phyloP scores from a whole-genome alignment of 2,113 vertebrate genomes.

The Hypanus sabinus region DNA sequence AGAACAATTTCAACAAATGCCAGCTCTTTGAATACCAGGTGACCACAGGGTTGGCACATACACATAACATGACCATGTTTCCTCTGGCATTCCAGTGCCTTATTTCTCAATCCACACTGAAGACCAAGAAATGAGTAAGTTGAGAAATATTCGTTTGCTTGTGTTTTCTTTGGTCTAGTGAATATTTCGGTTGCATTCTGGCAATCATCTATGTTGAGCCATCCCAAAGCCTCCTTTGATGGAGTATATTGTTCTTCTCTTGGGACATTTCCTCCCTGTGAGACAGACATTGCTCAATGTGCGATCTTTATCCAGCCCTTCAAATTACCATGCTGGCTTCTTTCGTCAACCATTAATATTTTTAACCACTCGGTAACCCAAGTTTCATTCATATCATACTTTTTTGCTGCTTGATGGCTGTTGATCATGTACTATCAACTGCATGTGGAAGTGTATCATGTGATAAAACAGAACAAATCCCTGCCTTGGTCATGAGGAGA shows the following conservation, averaged over 20 bases:
- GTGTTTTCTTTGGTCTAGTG: background rate
- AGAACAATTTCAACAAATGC: background rate
- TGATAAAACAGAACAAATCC: background rate
- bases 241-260: background rate
- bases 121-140: background rate
- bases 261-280: background rate
- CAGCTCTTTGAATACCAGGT: background rate
- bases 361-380: background rate
- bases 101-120: background rate
- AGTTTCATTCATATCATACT: background rate
- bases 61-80: background rate
- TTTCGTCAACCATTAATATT: background rate
- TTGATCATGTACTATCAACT: background rate
- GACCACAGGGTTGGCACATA: background rate
- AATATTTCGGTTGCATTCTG: background rate
- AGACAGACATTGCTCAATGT: background rate
- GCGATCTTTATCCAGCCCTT: background rate
- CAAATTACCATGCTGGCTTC: background rate
- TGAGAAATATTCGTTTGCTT: background rate
- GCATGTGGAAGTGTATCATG: background rate
- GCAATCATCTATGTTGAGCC: background rate
- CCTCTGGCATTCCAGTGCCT: background rate
- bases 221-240: background rate
- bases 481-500: background rate
- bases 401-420: background rate